phyloP scores from a whole-genome alignment of 23 tunicate genomes.

The Styela clava region DNA sequence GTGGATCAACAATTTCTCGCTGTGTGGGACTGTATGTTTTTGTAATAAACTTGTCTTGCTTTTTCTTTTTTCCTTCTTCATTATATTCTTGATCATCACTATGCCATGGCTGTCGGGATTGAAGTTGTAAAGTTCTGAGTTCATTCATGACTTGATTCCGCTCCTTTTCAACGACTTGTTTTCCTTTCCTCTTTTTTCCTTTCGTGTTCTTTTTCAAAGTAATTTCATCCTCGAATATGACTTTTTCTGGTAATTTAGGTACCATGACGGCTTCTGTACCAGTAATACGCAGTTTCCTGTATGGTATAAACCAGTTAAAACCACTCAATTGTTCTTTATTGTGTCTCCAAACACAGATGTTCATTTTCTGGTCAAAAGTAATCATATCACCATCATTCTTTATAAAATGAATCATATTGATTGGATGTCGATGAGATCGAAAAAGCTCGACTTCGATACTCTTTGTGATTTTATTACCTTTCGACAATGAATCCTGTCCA shows the following conservation, averaged over 20 bases:
- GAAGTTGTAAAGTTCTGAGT: constrained; percentile 18
- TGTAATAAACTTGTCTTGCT: constrained; percentile 50
- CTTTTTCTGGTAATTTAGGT: constrained; percentile 38
- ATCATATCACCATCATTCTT: constrained; percentile 55
- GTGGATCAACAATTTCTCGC: constrained; percentile 33
- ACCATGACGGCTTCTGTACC: constrained; percentile 51
- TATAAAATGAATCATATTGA: constrained; percentile 33
- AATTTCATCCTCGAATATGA: constrained; percentile 54
- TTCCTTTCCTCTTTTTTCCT: constrained; percentile 47
- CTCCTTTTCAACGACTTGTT: constrained; percentile 54
- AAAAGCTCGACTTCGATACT: constrained; percentile 47
- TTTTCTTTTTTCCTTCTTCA: constrained; percentile 9
- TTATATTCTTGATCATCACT: constrained; percentile 64
- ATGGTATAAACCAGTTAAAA: constrained; percentile 72
- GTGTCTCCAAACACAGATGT: constrained; percentile 54
- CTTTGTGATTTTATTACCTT: constrained; percentile 44
- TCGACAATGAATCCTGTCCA: constrained; percentile 5
- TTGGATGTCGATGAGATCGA: constrained; percentile 39
- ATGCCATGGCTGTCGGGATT: constrained; percentile 58
- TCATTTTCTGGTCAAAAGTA: constrained; percentile 37
- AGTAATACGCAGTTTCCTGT: constrained; percentile 37
- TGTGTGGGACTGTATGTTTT: constrained; percentile 57
- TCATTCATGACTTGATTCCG: constrained; percentile 40
- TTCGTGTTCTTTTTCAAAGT: constrained; percentile 41
- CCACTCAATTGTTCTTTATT: constrained; percentile 38